A percentile compares a stretch with the other conserved stretches of the same genome.
Evolutionary conservation across 2,888 invertebrate species (phyloP).

Genomic region (Anagyrus pseudococci): DNA sequence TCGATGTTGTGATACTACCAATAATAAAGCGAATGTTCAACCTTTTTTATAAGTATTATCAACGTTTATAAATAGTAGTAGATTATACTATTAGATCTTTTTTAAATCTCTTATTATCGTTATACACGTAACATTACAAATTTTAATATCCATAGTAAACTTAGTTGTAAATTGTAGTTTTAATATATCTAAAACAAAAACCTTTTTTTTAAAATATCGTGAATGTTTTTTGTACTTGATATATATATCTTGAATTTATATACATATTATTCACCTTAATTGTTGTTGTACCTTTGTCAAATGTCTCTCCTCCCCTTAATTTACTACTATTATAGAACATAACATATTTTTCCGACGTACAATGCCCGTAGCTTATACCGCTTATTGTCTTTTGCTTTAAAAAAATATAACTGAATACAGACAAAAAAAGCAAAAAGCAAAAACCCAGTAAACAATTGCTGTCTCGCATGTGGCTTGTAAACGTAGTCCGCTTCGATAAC

Average conservation of each 20-base stretch:
- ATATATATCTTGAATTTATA: slow-evolving; percentile 15
- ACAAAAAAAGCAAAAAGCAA: slow-evolving; percentile 1
- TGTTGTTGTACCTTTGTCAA: slow-evolving; percentile 22
- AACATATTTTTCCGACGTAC: slow-evolving; percentile 1
- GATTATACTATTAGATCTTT: slow-evolving; percentile 21
- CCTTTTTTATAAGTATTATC: slow-evolving; percentile 26
- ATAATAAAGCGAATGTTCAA: slow-evolving; percentile 28
- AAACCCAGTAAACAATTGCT: slow-evolving; percentile 8
- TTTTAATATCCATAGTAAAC: slow-evolving; percentile 8
- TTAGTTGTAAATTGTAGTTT: slow-evolving; percentile 18
- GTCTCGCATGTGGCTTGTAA: slow-evolving; percentile 34
- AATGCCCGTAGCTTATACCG: slow-evolving; percentile 20
- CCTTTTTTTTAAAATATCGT: slow-evolving; percentile 12
- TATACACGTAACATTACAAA: slow-evolving; percentile 5
- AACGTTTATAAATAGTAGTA: slow-evolving; percentile 21
- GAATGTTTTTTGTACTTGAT: slow-evolving; percentile 13
- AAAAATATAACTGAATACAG: too few species aligned
- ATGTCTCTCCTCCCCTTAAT: slow-evolving; percentile 9
- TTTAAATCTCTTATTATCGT: slow-evolving; percentile 10
- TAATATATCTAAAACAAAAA: too few species aligned
- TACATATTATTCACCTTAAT: slow-evolving; percentile 21
- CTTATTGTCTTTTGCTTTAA: slow-evolving; percentile 21
- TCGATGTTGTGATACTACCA: slow-evolving; percentile 30
- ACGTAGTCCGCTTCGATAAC: slow-evolving; percentile 26
- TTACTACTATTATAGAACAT: slow-evolving; percentile 4